phyloP scores from a whole-genome alignment of 2,888 invertebrate species.

The Stomorhina lunata region DNA sequence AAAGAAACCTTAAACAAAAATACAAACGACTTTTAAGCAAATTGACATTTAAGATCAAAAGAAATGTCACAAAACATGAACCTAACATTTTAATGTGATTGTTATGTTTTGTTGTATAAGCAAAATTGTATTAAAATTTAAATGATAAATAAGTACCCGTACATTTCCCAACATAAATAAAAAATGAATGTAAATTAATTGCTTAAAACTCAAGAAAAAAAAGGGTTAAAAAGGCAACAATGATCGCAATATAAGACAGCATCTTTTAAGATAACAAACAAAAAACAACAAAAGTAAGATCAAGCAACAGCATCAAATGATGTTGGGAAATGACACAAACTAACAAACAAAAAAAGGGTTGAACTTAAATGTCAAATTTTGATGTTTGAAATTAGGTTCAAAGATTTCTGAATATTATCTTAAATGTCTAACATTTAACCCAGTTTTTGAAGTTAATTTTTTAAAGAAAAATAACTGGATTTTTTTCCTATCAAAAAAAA shows the following conservation, averaged over 20 bases:
- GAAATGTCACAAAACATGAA: slow-evolving; percentile 64
- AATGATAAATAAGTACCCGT: slow-evolving; percentile 39
- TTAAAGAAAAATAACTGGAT: slow-evolving; percentile 10
- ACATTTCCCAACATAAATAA: slow-evolving; percentile 30
- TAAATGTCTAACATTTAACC: slow-evolving; percentile 46
- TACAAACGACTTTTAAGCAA: slow-evolving; percentile 45
- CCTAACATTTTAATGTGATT: slow-evolving; percentile 63
- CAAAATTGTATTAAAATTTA: slow-evolving; percentile 34
- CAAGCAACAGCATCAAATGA: slow-evolving; percentile 43
- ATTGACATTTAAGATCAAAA: slow-evolving; percentile 63
- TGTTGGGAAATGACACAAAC: slow-evolving; percentile 9
- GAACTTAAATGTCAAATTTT: slow-evolving; percentile 37
- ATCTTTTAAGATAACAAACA: slow-evolving; percentile 13
- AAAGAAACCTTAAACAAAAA: slow-evolving; percentile 10
- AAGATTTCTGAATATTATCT: slow-evolving; percentile 22
- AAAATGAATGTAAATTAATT: slow-evolving; percentile 55
- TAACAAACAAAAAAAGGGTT: slow-evolving; percentile 42
- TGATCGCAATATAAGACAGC: slow-evolving; percentile 44
- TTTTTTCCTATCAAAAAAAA: background rate
- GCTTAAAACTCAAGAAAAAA: slow-evolving; percentile 31
- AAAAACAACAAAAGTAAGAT: slow-evolving; percentile 5
- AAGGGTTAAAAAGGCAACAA: slow-evolving; percentile 54
- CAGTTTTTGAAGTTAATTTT: slow-evolving; percentile 22
- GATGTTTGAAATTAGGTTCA: slow-evolving; percentile 20
- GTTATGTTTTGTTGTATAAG: slow-evolving; percentile 59